These are phyloP conservation scores for Peromyscus californicus DNA, from an alignment of 2,113 vertebrate species.

Conservation along the genomic window DNA sequence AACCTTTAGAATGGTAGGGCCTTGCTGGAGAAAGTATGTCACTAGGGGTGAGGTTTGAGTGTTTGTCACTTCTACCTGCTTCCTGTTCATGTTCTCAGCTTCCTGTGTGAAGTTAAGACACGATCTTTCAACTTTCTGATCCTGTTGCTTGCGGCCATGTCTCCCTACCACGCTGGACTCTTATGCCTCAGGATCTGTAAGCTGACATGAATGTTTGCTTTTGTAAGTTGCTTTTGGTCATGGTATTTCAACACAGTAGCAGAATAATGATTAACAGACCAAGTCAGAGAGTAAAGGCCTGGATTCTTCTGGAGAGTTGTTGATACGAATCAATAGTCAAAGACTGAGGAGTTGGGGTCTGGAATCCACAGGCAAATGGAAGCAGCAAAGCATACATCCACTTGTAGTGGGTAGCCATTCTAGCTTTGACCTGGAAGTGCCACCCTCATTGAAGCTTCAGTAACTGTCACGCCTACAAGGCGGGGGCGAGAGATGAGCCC, in stretches of 20 bases:
- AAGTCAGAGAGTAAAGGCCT: background rate
- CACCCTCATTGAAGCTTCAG: too few relatives aligned
- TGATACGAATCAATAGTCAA: background rate
- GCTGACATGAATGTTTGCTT: background rate
- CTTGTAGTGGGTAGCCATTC: too few relatives aligned
- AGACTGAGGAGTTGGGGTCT: background rate
- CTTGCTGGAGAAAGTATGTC: background rate
- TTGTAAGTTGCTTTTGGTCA: background rate
- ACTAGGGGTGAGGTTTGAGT: background rate
- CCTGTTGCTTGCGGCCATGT: background rate
- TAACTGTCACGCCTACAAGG: too few relatives aligned
- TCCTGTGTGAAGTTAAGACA: background rate
- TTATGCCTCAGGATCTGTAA: background rate
- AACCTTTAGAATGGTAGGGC: background rate
- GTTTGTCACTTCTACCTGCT: background rate
- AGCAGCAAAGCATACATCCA: background rate
- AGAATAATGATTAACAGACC: background rate
- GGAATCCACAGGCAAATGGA: background rate
- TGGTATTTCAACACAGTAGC: background rate
- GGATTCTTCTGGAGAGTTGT: background rate
- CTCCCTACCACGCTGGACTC: background rate
- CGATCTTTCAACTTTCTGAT: background rate
- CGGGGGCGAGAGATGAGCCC: too few relatives aligned
- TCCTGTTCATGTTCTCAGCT: background rate
- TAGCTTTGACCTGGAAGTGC: too few relatives aligned